These are phyloP conservation scores for Noctua janthe DNA, from an alignment of 2,888 invertebrate species.

Conservation along the genomic window DNA sequence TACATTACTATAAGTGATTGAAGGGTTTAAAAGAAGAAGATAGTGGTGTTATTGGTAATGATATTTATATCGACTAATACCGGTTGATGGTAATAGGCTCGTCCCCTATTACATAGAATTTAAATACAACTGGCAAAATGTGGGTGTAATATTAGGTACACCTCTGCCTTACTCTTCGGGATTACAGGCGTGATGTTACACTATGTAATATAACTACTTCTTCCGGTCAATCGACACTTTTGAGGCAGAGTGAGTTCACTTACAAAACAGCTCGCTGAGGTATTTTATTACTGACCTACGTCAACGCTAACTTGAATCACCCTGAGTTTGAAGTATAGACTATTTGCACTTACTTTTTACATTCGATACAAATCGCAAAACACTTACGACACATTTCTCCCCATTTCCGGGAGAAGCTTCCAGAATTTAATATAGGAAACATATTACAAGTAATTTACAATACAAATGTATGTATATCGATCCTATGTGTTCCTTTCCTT, in stretches of 20 bases:
- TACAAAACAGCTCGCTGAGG: neutral
- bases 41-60: neutral
- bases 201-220: neutral
- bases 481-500: neutral
- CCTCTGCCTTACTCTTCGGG: no score
- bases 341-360: neutral
- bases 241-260: neutral
- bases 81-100: no score
- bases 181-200: no score
- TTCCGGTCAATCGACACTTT: neutral
- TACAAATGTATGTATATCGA: neutral
- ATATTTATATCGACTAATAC: neutral
- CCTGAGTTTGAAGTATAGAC: neutral
- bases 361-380: neutral
- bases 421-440: slow-evolving; percentile 11
- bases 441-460: neutral
- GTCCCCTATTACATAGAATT: no score
- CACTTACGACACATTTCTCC: neutral
- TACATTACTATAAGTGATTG: slow-evolving; percentile 4
- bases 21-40: neutral
- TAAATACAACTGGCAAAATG: no score
- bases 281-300: slow-evolving; percentile 27
- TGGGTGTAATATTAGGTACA: no score
- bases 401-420: neutral
- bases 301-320: neutral